phyloP scores from a whole-genome alignment of 2,797 vertebrate genomes.

The Percopsis omiscomaycus region DNA sequence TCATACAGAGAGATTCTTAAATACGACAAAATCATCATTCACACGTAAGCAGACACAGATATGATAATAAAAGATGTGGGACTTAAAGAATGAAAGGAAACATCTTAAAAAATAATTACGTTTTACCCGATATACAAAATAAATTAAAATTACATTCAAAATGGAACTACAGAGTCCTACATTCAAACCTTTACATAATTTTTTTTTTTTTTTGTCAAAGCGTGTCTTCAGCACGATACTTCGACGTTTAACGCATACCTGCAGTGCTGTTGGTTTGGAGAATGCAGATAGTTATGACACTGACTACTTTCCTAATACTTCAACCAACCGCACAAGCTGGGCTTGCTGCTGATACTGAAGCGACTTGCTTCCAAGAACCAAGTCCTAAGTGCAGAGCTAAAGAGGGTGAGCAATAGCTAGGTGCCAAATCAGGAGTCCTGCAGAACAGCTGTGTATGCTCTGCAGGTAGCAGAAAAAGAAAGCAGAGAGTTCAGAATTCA shows the following conservation, averaged over 20 bases:
- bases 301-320: slow-evolving; percentile 4
- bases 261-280: slow-evolving; percentile 21
- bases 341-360: slow-evolving; percentile 26
- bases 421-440: neutral
- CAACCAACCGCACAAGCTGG: slow-evolving; percentile 21
- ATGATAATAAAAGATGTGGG: no score
- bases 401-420: slow-evolving; percentile 16
- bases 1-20: no score
- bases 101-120: slow-evolving; percentile 6
- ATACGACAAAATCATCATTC: no score
- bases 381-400: slow-evolving; percentile 40
- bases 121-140: neutral
- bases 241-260: neutral
- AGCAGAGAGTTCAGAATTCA: slow-evolving; percentile 13
- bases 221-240: slow-evolving; percentile 17
- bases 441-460: neutral
- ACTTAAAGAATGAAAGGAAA: slow-evolving; percentile 7
- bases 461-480: slow-evolving; percentile 16
- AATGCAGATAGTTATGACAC: neutral
- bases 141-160: slow-evolving; percentile 51
- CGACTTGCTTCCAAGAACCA: slow-evolving; percentile 14
- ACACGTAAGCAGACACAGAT: no score
- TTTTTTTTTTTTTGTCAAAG: slow-evolving; percentile 2
- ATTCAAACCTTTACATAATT: slow-evolving; percentile 26
- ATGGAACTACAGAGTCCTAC: slow-evolving; percentile 50